Base-by-base conservation (phyloP, 2,797 vertebrate species). In the Naso thynnoides region DNA sequence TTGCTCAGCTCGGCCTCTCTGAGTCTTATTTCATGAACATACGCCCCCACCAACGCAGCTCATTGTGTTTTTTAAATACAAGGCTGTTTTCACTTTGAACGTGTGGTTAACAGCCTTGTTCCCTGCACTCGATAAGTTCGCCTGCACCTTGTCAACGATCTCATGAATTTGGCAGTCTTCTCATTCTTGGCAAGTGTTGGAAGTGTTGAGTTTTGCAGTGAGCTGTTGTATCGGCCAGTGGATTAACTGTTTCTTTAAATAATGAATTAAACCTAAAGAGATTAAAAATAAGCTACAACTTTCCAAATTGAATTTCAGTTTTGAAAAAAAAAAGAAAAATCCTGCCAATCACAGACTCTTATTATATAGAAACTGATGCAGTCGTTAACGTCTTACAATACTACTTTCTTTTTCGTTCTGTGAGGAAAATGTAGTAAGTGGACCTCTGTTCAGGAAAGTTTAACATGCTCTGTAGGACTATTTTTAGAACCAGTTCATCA, bases 201-300 rank as follows among this genome's bases (percentile, higher is more conserved):
- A 53, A 68, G 45, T 71, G 53, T 38, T 44, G 47, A 39, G 39
- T 33, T 68, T 73, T 62, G 42, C 41, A 67, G 44, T 66, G 47
- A 63, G 56, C 49, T 52, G 71, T 72, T 79, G 45, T 68, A 31
- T 72, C 76, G 64, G 48, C 59, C 54, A 45, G 44, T 52, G 42
- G 48, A 57, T 81, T 52, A 63, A 23, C 73, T 44, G 33, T 52
- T 62, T 41, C 39, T 62, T 62, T 11, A 55, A 57, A 69, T 10
- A 63, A 53, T 60, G 4, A 45, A 54, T 62, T 57, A 0, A 75
- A 52, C 31, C 41, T 52, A 39, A 23, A 21, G 47, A 3, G 23
- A 53, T 3, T n/a, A 8, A 38, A 73, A 73, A 24, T 47, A 39
- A 24, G 24, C 27, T 38, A 8, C 6, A 52, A 33, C 8, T 33